Evolutionary conservation across 2,113 vertebrate genomes (phyloP).

Genomic region (Climacteris rufus): DNA sequence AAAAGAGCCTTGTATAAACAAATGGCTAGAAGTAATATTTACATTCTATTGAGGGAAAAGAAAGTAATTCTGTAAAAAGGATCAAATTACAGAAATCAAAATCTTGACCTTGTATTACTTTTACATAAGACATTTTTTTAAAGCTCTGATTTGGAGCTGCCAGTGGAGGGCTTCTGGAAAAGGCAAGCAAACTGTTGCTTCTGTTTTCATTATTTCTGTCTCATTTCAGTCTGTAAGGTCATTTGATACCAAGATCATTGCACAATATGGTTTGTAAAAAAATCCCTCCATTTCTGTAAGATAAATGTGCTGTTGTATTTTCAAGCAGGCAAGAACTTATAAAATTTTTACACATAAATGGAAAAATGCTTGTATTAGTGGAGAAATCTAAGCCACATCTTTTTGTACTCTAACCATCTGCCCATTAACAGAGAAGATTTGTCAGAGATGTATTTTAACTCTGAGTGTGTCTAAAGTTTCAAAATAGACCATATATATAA

Average conservation of each 20-base stretch:
- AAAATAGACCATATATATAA: neutral
- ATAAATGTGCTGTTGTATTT: constrained; percentile 7
- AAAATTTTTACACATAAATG: neutral
- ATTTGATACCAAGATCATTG: neutral
- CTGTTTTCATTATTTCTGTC: constrained; percentile 6
- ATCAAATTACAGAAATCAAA: neutral
- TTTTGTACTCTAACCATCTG: neutral
- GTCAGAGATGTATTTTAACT: neutral
- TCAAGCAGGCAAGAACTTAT: neutral
- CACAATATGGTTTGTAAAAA: neutral
- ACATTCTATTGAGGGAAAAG: neutral
- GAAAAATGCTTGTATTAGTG: neutral
- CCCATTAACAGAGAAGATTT: neutral
- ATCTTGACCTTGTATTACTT: neutral
- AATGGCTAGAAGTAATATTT: neutral
- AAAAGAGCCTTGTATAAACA: neutral
- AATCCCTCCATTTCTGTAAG: neutral
- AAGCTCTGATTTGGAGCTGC: neutral
- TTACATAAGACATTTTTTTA: neutral
- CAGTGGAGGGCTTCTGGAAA: neutral
- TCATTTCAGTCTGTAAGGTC: neutral
- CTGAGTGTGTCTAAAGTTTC: neutral
- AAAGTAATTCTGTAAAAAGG: neutral
- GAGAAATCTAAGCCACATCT: neutral
- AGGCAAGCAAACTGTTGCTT: neutral